These are phyloP conservation scores for Loxodonta africana DNA, from an alignment of 2,113 vertebrate genomes.

Conservation along the genomic window DNA sequence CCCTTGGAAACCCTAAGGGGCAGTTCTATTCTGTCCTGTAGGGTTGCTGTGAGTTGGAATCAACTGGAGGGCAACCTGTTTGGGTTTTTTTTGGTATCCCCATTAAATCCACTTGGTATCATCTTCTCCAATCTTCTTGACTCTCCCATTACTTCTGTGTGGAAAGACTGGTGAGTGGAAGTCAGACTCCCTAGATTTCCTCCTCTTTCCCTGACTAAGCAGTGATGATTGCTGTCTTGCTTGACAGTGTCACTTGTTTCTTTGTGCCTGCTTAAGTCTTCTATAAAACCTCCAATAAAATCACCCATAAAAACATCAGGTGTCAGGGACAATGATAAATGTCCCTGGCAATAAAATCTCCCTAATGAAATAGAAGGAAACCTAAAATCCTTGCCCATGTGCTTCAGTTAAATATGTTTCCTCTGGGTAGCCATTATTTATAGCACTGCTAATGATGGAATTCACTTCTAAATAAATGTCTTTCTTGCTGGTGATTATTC, in stretches of 20 bases:
- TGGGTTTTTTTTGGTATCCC: background rate
- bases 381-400: conserved; percentile 54
- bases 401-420: conserved; percentile 71
- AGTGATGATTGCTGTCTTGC: background rate
- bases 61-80: too few species aligned
- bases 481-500: conserved; percentile 68
- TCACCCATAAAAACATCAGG: conserved; percentile 49
- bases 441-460: conserved; percentile 53
- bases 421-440: conserved; percentile 58
- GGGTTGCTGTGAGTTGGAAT: too few species aligned
- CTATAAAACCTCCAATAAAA: conserved; percentile 63
- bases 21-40: too few species aligned
- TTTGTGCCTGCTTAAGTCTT: conserved; percentile 38
- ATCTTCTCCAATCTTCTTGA: too few species aligned
- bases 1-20: too few species aligned
- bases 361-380: conserved; percentile 46
- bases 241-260: background rate
- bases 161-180: background rate
- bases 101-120: rapidly evolving
- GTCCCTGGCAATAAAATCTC: conserved; percentile 13
- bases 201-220: background rate
- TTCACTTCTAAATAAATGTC: conserved; percentile 60
- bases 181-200: background rate
- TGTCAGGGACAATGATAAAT: conserved; percentile 56
- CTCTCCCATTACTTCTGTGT: background rate